phyloP scores from a whole-genome alignment of 2,797 vertebrate species.

The Periophthalmus magnuspinnatus region DNA sequence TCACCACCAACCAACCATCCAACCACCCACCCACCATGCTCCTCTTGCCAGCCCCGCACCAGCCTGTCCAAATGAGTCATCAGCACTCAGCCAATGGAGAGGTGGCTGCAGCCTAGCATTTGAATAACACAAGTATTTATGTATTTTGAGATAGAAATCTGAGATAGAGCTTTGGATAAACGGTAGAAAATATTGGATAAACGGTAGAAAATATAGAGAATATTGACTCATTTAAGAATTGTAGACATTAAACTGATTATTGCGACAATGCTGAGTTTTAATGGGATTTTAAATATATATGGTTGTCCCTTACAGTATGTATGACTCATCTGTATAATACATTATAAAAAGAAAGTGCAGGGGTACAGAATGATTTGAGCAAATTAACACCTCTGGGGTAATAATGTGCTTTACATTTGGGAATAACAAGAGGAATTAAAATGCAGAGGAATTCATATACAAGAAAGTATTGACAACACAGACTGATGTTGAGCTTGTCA shows the following conservation, averaged over 20 bases:
- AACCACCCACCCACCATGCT: conserved; percentile 42
- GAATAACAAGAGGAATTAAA: conserved; percentile 28
- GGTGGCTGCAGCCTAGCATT: conserved; percentile 65
- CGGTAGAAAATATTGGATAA: conserved; percentile 22
- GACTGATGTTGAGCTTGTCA: neutral
- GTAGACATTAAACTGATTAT: neutral
- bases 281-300: neutral
- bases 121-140: conserved; percentile 74
- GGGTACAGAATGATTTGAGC: neutral
- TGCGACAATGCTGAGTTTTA: neutral
- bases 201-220: conserved; percentile 5
- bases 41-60: conserved; percentile 65
- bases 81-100: conserved; percentile 71
- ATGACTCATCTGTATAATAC: neutral
- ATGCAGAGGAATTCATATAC: conserved; percentile 11
- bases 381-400: neutral
- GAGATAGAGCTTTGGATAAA: conserved; percentile 41
- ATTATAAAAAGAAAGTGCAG: neutral
- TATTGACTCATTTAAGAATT: neutral
- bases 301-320: neutral
- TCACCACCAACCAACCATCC: conserved; percentile 51
- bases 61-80: conserved; percentile 80
- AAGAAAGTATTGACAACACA: neutral
- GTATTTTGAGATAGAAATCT: conserved; percentile 53
- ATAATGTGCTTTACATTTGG: neutral